Percentiles rank a stretch among this genome's conserved stretches.
Conservation (phyloP, 1,140 invertebrate genomes). For the Anadara kagoshimensis region DNA sequence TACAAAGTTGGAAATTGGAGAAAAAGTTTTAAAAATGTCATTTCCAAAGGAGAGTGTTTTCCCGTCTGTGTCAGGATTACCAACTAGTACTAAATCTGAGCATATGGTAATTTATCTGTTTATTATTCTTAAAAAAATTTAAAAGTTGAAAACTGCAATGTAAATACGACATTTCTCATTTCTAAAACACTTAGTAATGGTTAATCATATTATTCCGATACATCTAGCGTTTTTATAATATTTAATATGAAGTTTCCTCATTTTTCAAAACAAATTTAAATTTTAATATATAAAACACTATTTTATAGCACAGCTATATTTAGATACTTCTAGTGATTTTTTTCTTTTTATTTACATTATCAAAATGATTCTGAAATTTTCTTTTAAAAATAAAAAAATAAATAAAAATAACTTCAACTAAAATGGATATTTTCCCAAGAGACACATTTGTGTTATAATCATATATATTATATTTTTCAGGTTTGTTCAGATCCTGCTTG, state of each 20-base stretch:
- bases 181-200: background rate
- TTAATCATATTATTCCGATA: too few relatives aligned
- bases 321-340: background rate
- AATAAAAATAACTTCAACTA: background rate
- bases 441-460: background rate
- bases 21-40: background rate
- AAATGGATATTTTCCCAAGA: background rate
- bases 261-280: background rate
- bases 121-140: background rate
- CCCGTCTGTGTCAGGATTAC: too few relatives aligned
- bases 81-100: background rate
- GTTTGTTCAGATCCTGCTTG: slow-evolving; percentile 5
- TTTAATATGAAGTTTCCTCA: too few relatives aligned
- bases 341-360: background rate
- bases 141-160: background rate
- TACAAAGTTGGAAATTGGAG: too few relatives aligned
- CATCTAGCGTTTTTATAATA: too few relatives aligned
- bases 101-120: slow-evolving; percentile 3
- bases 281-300: background rate
- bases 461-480: background rate
- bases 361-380: background rate
- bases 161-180: background rate
- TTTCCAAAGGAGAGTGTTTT: background rate
- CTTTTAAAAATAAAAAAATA: background rate
- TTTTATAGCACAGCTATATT: background rate